Conservation (phyloP, 2,888 invertebrate genomes). For the Drosophila lacicola region DNA sequence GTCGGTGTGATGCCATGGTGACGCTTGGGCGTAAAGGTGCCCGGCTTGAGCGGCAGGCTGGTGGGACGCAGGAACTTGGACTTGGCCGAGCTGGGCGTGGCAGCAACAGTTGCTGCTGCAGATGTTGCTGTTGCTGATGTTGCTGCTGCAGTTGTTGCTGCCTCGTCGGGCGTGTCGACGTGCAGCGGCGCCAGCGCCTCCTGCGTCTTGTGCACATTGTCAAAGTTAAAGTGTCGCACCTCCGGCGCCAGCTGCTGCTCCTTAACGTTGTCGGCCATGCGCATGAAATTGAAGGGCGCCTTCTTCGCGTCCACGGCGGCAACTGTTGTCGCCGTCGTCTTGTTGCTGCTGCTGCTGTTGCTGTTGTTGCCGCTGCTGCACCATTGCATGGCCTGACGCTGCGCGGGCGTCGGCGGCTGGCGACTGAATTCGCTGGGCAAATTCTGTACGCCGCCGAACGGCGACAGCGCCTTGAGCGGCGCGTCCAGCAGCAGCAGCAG, state of each 20-base stretch:
- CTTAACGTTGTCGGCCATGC: slow-evolving; percentile 84
- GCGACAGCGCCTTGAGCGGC: slow-evolving; percentile 72
- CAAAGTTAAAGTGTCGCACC: slow-evolving; percentile 84
- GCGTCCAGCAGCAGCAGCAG: slow-evolving; percentile 37
- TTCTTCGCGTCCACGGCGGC: slow-evolving; percentile 67
- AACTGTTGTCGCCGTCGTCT: slow-evolving; percentile 10
- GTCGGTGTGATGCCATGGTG: slow-evolving; percentile 93
- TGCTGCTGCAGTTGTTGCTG: background rate
- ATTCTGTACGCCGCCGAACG: slow-evolving; percentile 82
- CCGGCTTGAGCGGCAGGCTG: slow-evolving; percentile 93
- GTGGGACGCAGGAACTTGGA: slow-evolving; percentile 92
- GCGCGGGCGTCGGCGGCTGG: slow-evolving; percentile 78
- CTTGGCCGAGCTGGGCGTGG: slow-evolving; percentile 37
- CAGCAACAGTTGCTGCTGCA: background rate
- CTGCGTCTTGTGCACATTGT: slow-evolving; percentile 62
- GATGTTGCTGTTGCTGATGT: background rate
- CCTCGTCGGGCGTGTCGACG: slow-evolving; percentile 77
- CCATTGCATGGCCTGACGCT: slow-evolving; percentile 78
- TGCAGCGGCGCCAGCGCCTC: slow-evolving; percentile 78
- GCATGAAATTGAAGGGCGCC: slow-evolving; percentile 83
- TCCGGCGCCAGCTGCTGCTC: slow-evolving; percentile 58
- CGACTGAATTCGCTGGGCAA: slow-evolving; percentile 82
- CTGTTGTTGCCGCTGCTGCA: slow-evolving; percentile 25
- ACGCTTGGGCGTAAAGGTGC: slow-evolving; percentile 92
- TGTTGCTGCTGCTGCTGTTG: slow-evolving; percentile 16